Evolutionary conservation across 2,113 vertebrate genomes (phyloP), one percentile per base, ranked within the genome.

Genomic region (Phainopepla nitens): DNA sequence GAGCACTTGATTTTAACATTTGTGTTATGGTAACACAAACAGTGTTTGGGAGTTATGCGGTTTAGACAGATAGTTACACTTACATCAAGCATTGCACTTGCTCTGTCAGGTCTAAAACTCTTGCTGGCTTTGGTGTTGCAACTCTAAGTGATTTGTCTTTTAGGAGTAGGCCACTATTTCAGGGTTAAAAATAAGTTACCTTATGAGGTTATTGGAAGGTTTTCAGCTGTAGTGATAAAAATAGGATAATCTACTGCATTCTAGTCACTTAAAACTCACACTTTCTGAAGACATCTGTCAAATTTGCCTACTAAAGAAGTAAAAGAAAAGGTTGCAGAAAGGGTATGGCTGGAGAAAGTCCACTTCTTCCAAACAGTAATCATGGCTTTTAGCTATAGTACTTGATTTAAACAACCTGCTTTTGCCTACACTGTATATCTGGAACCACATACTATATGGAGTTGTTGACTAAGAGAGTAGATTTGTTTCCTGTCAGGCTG

Each of bases 381-480:
- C 11, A 14, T 10, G 17, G 13, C 17, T 77, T 87, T 91, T 81
- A 87, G 16, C 41, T 87, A 15, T 17, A 4, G 14, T 73, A 44
- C 24, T 33, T 87, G 44, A 24, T 89, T 27, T 94, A 27, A 91
- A 89, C 31, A 77, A 25, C 28, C 36, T 83, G 22, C 7, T 73
- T 83, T 87, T 89, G 45, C 45, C 54, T 36, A 19, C 15, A 23
- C 9, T 0, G 2, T 22, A 9, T 35, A 4, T 27, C 41, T 83
- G 50, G 27, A 57, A 44, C 71, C 16, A 50, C 5, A 0, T 49
- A 15, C 10, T 4, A 0, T 57, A 28, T 1, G 0, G 3, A 3
- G 7, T n/a, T 91, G 58, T 73, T 77, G 16, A 28, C 49, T 35
- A 45, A 29, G 68, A 79, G 18, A 65, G n/a, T 66, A 21, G 21